Conservation (phyloP, 2,113 vertebrate genomes). For the Apodemus sylvaticus region DNA sequence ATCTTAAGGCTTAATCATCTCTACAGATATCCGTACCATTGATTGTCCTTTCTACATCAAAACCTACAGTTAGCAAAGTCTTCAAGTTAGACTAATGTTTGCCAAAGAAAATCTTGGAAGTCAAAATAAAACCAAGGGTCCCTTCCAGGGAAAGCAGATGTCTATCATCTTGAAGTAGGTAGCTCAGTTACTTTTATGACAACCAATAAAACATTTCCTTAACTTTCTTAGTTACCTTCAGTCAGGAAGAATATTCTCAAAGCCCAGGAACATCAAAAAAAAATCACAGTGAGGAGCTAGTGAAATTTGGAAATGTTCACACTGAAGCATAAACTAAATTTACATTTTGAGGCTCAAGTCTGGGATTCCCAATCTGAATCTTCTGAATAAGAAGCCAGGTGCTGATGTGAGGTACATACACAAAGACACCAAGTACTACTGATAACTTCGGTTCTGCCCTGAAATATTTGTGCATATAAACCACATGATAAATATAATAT, state of each 20-base stretch:
- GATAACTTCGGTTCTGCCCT: background rate
- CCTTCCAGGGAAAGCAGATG: conserved; percentile 36
- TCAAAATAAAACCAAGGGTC: conserved; percentile 44
- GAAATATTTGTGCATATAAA: background rate
- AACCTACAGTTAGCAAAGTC: conserved; percentile 34
- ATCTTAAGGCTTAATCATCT: background rate
- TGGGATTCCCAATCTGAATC: background rate
- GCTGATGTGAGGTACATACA: background rate
- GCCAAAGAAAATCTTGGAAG: conserved; percentile 54
- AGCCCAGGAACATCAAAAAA: background rate
- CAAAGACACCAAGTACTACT: background rate
- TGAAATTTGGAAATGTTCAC: background rate
- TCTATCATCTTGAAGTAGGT: conserved; percentile 32
- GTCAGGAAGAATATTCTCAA: conserved; percentile 32
- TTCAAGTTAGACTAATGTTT: conserved; percentile 44
- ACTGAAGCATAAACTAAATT: background rate
- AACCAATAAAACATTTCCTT: conserved; percentile 10
- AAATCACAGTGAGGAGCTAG: background rate
- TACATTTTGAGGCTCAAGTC: background rate
- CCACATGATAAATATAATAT: background rate
- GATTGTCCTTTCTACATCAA: conserved; percentile 12
- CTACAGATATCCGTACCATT: conserved; percentile 8
- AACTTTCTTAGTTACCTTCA: background rate
- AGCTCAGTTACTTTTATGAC: conserved; percentile 36
- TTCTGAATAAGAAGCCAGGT: background rate